Evolutionary conservation across 2,888 invertebrate genomes (phyloP).

Genomic region (Hymenopus coronatus): DNA sequence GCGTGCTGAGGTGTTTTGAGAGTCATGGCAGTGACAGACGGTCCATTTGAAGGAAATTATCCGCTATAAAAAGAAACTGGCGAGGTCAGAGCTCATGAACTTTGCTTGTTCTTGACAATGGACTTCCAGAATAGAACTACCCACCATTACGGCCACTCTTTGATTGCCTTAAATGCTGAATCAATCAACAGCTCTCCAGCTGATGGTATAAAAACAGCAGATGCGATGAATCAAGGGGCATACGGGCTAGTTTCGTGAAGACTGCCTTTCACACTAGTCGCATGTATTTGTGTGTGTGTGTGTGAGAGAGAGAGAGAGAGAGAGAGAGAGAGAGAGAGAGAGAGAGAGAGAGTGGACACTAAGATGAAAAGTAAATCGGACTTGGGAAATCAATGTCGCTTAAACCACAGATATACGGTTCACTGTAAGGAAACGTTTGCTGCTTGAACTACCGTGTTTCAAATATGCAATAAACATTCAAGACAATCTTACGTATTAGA

Average conservation of each 20-base stretch:
- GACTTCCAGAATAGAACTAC: slow-evolving; percentile 7
- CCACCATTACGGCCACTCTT: neutral
- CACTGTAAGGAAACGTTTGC: too few species aligned
- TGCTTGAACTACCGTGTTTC: too few species aligned
- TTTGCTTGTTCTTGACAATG: slow-evolving; percentile 3
- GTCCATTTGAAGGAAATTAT: neutral
- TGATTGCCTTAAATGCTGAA: slow-evolving; percentile 20
- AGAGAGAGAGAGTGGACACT: too few species aligned
- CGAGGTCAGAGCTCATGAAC: slow-evolving; percentile 19
- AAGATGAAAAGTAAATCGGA: too few species aligned
- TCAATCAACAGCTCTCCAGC: slow-evolving; percentile 10
- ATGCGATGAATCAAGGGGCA: neutral
- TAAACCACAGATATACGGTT: too few species aligned
- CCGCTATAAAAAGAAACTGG: neutral
- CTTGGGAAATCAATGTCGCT: too few species aligned
- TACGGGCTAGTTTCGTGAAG: neutral
- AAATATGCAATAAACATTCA: too few species aligned
- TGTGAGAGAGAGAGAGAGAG: too few species aligned
- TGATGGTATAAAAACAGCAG: neutral
- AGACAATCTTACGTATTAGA: too few species aligned
- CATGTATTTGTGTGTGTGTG: too few species aligned
- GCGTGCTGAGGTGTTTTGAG: neutral
- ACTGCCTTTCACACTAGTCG: too few species aligned
- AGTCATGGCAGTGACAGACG: neutral
- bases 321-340: too few species aligned